These are phyloP conservation scores for Helogale parvula DNA, from an alignment of 2,113 vertebrate genomes.

Conservation along the genomic window DNA sequence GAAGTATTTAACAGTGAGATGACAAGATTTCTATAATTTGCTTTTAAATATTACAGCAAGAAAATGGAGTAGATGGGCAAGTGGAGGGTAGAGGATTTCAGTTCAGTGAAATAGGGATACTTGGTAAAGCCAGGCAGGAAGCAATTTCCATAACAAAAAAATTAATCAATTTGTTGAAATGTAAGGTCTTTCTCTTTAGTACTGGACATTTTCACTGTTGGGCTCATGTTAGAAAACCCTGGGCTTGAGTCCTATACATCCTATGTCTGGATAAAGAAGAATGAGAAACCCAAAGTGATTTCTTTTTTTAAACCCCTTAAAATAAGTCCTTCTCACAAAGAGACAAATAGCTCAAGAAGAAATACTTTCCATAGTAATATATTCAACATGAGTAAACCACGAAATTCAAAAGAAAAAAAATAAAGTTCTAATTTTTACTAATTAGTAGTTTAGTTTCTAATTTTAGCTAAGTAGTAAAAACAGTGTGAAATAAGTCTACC, in stretches of 20 bases:
- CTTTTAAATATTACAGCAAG: neutral
- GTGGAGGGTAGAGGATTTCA: neutral
- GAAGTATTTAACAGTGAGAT: neutral
- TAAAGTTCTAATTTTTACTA: neutral
- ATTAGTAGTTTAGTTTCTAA: neutral
- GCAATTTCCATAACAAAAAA: neutral
- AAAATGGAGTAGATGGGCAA: neutral
- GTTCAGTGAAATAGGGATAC: neutral
- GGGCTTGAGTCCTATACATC: neutral
- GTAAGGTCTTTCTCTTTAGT: neutral
- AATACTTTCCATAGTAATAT: neutral
- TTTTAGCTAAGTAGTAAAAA: conserved; percentile 4
- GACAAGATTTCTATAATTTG: neutral
- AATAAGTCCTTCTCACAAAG: neutral
- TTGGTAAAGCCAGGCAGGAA: neutral
- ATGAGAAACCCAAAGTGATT: neutral
- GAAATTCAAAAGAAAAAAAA: neutral
- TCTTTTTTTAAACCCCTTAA: neutral
- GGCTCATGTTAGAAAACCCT: neutral
- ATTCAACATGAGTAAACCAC: neutral
- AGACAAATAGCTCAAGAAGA: neutral
- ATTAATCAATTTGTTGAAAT: neutral
- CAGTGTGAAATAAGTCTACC: neutral
- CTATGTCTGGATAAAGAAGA: neutral
- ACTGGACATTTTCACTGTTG: neutral